Evolutionary conservation across 2,797 vertebrate genomes (phyloP).

Genomic region (Astyanax mexicanus): DNA sequence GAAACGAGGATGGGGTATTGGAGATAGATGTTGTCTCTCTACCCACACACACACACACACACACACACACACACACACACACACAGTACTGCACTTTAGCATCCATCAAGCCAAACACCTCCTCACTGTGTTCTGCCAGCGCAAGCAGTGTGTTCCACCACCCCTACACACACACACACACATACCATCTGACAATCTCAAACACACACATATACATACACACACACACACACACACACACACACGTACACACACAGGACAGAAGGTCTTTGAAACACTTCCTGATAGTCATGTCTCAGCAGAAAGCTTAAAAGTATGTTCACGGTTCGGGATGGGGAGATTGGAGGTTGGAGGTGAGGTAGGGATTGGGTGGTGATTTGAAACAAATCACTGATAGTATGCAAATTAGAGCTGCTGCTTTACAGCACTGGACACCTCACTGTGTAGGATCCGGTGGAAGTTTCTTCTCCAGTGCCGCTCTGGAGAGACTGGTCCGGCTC

Average conservation of each 20-base stretch:
- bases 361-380: too few relatives aligned
- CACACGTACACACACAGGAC: too few relatives aligned
- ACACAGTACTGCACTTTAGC: not conserved
- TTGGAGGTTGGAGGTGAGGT: too few relatives aligned
- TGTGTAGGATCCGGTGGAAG: not conserved
- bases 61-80: not conserved
- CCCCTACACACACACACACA: constrained; percentile 30
- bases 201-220: not conserved
- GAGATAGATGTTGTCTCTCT: too few relatives aligned
- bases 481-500: not conserved
- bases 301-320: not conserved
- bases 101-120: constrained; percentile 3
- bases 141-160: not conserved
- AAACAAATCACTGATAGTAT: too few relatives aligned
- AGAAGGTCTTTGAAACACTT: not conserved
- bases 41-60: not conserved
- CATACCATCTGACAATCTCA: constrained; percentile 38
- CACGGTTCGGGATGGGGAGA: too few relatives aligned
- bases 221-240: constrained; percentile 14
- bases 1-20: too few relatives aligned
- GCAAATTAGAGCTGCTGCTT: not conserved
- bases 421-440: not conserved
- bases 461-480: not conserved
- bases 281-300: too few relatives aligned
- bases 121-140: not conserved